Base-by-base conservation (phyloP, 2,113 vertebrate genomes). In the Stigmatopora nigra region DNA sequence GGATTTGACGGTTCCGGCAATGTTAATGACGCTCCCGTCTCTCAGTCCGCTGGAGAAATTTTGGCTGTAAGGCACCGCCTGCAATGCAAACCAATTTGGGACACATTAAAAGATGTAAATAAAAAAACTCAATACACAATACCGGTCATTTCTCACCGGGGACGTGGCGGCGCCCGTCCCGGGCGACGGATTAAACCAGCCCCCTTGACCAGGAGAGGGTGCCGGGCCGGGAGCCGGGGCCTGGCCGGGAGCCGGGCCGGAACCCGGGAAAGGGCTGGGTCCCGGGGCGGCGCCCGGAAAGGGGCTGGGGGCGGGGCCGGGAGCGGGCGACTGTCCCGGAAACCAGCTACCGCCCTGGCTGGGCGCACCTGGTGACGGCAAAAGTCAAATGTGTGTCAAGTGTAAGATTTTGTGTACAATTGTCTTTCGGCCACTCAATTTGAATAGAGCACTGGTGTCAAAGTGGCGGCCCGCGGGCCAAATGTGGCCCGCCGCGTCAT, bases 1-100 rank as follows among this genome's bases (percentile, higher is more conserved):
- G 9, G 35, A 6, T 15, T 84, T 79, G 63, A 84, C 1, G 6
- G 22, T 72, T 68, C 83, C 86, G 15, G 0, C 0, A 44, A 87
- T 83, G 68, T 70, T 78, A 69, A 87, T 84, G 16, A 22, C 13
- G 3, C n/a, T 61, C 14, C 59, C 59, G 7, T 8, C 15, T 61
- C 36, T 19, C 25, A 85, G 62, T 65, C 85, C 81, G 2, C 0
- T 0, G 0, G 58, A 69, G 15, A 85, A 61, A 2, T 0, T 0
- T 2, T 47, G 12, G 0, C 1, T 1, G 46, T 60, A 72, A 0
- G 83, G 83, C n/a, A 82, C 44, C 0, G 0, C 0, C 85, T 87
- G 80, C 13, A 13, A 51, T 3, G 31, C 45, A 48, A 16, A 61
- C 4, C 1, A 7, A 0, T 15, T 7, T 7, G 22, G 14, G 14